Conservation (phyloP, 2,797 vertebrate species). For the Capromys pilorides region DNA sequence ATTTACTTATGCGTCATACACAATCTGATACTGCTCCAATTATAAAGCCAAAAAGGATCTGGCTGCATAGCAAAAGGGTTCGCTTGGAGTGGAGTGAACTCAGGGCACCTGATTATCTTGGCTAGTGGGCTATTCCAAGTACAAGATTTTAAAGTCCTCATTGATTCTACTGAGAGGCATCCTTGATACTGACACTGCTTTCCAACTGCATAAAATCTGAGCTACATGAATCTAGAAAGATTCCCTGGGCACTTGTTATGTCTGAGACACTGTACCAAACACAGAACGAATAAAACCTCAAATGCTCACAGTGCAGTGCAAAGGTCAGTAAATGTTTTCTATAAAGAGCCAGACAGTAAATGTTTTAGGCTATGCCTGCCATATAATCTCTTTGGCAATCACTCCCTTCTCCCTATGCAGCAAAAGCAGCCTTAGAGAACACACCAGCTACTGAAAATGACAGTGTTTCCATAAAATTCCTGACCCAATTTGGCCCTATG, state of each 20-base stretch:
- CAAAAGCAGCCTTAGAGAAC: slow-evolving; percentile 21
- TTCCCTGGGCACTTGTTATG: background rate
- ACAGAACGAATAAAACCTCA: background rate
- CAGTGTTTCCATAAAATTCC: slow-evolving; percentile 38
- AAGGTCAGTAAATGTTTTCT: background rate
- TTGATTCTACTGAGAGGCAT: background rate
- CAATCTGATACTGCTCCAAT: background rate
- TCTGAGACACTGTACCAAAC: slow-evolving; percentile 15
- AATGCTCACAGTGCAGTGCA: background rate
- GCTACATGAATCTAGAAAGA: background rate
- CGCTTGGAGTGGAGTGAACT: background rate
- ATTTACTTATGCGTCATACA: background rate
- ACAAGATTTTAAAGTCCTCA: background rate
- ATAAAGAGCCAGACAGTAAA: background rate
- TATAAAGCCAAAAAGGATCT: background rate
- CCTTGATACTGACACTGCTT: slow-evolving; percentile 38
- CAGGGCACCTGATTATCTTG: background rate
- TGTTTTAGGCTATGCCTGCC: background rate
- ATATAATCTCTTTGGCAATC: background rate
- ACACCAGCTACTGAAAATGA: background rate
- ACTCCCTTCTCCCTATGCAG: background rate
- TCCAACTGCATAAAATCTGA: background rate
- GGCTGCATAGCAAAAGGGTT: background rate
- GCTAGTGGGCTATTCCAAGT: background rate
- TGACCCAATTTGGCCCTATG: background rate